These are phyloP conservation scores for Edolisoma coerulescens DNA, from an alignment of 2,113 vertebrate genomes.

Conservation along the genomic window DNA sequence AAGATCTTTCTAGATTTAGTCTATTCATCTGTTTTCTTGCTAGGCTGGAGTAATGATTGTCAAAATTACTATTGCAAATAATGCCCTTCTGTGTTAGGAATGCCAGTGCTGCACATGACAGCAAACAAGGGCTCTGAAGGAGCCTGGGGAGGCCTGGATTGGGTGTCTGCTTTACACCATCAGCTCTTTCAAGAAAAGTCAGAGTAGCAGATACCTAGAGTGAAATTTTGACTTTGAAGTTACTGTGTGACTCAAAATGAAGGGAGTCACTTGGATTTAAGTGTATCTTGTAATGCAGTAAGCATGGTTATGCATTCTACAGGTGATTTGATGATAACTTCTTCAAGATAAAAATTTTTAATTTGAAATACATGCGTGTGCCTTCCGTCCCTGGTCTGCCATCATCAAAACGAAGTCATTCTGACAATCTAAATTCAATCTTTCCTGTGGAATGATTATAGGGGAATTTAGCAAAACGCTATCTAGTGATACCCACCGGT, in stretches of 20 bases:
- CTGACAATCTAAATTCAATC: background rate
- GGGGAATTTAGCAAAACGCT: background rate
- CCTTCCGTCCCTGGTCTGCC: background rate
- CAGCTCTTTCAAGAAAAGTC: background rate
- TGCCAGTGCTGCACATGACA: rapidly evolving
- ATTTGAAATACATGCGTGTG: background rate
- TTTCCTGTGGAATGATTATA: slow-evolving; percentile 11
- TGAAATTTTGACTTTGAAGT: background rate
- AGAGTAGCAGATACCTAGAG: background rate
- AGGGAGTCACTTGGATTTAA: background rate
- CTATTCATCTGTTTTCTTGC: background rate
- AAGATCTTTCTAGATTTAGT: background rate
- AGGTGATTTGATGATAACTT: background rate
- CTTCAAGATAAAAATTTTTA: background rate
- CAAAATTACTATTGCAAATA: background rate
- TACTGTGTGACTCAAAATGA: background rate
- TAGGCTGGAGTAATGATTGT: background rate
- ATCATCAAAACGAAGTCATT: slow-evolving; percentile 4
- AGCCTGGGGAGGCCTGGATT: background rate
- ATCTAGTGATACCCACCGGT: background rate
- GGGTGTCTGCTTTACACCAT: background rate
- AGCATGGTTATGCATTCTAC: background rate
- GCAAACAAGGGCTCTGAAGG: background rate
- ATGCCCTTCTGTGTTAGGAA: background rate
- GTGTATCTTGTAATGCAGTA: background rate